Evolutionary conservation across 2,888 invertebrate species (phyloP), one percentile per base, ranked within the genome.

Genomic region (Hypena proboscidalis): DNA sequence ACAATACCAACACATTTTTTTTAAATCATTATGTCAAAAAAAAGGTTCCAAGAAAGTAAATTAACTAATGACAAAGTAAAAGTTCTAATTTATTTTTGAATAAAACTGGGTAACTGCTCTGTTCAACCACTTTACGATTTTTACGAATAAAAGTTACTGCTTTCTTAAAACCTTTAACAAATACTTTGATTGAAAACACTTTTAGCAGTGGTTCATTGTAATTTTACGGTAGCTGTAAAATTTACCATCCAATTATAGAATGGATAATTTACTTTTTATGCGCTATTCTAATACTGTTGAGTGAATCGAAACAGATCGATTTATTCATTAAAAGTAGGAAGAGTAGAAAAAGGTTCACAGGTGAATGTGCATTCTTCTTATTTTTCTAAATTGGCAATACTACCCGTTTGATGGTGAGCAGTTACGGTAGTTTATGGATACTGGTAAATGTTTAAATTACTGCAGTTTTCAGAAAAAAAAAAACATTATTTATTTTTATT

Each of bases 201-300:
- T 78, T 80, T 75, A 38, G 74, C 77, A 71, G 61, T 67, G 72
- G 70, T 76, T 74, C 72, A 77, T 78, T 72, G 72, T 82, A 82
- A 85, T 83, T 84, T 83, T 74, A 84, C 65, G 78, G 66, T 50
- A 37, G 74, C 60, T 46, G 70, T 84, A 79, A 85, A 85, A 77
- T 80, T 79, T 75, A 72, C 72, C 76, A 71, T 75, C 77, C 80
- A 81, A 83, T 82, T 83, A 83, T 76, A 73, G 68, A 64, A 57
- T 54, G 63, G 58, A 75, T 77, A 74, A 76, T 83, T 80, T 75
- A 71, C 77, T 77, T 80, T 82, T 84, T 77, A 81, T 69, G 74
- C 61, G 70, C 64, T 53, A 50, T 73, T 74, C 73, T 73, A 66
- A 73, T 71, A 70, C 6, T 8, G 30, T 10, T 23, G 22, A 11